These are phyloP conservation scores for Acleris emargana DNA, from an alignment of 2,888 invertebrate species.

Conservation along the genomic window DNA sequence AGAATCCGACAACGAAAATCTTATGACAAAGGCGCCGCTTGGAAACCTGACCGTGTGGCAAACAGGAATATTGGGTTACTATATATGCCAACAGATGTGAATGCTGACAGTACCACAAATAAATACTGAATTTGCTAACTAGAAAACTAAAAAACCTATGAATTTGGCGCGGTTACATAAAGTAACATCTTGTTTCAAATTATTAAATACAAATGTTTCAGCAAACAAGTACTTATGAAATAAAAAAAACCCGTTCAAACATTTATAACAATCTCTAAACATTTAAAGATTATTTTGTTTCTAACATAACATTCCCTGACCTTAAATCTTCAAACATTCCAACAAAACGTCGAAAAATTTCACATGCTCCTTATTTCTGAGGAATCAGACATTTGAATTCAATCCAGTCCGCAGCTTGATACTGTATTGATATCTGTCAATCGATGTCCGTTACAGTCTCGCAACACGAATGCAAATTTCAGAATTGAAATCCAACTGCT, in stretches of 20 bases:
- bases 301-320: slow-evolving; percentile 2
- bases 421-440: slow-evolving; percentile 61
- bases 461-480: slow-evolving; percentile 48
- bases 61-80: slow-evolving; percentile 53
- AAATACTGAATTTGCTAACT: neutral
- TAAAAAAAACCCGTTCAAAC: too few species aligned
- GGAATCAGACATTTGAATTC: slow-evolving; percentile 42
- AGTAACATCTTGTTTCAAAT: too few species aligned
- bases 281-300: too few species aligned
- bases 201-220: too few species aligned
- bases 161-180: too few species aligned
- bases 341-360: slow-evolving; percentile 25
- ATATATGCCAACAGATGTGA: slow-evolving; percentile 43
- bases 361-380: slow-evolving; percentile 33
- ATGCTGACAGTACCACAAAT: slow-evolving; percentile 21
- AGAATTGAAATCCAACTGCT: slow-evolving; percentile 43
- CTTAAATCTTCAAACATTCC: slow-evolving; percentile 40
- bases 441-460: slow-evolving; percentile 44
- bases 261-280: too few species aligned
- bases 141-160: too few species aligned
- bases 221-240: too few species aligned
- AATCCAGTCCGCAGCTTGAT: slow-evolving; percentile 43
- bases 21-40: slow-evolving; percentile 54
- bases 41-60: slow-evolving; percentile 61
- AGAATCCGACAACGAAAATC: slow-evolving; percentile 64